These are phyloP conservation scores for Megamerina dolium DNA, from an alignment of 2,888 invertebrate genomes.

Conservation along the genomic window DNA sequence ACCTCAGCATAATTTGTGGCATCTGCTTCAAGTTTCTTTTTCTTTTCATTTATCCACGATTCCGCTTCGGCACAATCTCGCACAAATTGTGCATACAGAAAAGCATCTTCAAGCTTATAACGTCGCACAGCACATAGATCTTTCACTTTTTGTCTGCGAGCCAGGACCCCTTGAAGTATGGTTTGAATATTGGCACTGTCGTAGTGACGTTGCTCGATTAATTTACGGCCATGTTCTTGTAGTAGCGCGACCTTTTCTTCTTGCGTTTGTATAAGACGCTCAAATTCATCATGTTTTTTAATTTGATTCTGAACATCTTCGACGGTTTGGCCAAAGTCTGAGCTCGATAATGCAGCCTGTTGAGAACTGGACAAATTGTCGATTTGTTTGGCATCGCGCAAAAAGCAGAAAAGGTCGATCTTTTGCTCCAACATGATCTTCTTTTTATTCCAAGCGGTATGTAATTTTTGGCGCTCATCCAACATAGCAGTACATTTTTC, in stretches of 20 bases:
- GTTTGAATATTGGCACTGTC: slow-evolving; percentile 74
- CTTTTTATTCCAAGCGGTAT: slow-evolving; percentile 81
- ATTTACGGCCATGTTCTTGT: slow-evolving; percentile 77
- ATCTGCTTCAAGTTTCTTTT: slow-evolving; percentile 78
- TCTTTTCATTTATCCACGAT: slow-evolving; percentile 87
- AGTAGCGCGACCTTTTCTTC: slow-evolving; percentile 80
- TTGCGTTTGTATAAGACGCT: slow-evolving; percentile 76
- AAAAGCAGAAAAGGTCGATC: slow-evolving; percentile 89
- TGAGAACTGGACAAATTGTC: slow-evolving; percentile 84
- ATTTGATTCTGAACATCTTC: slow-evolving; percentile 86
- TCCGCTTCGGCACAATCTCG: slow-evolving; percentile 87
- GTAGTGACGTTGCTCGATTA: slow-evolving; percentile 86
- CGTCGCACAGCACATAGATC: slow-evolving; percentile 63
- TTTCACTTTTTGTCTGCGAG: slow-evolving; percentile 60
- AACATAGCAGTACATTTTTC: slow-evolving; percentile 72
- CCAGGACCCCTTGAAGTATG: slow-evolving; percentile 68
- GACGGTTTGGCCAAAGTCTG: slow-evolving; percentile 70
- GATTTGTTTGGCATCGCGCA: slow-evolving; percentile 87
- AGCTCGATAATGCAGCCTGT: slow-evolving; percentile 68
- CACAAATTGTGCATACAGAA: slow-evolving; percentile 84
- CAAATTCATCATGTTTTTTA: slow-evolving; percentile 93
- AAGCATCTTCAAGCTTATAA: slow-evolving; percentile 65
- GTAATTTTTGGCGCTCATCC: slow-evolving; percentile 71
- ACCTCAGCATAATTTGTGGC: slow-evolving; percentile 61
- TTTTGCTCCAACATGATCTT: slow-evolving; percentile 85